These are phyloP conservation scores for Dimorphilus gyrociliatus DNA, from an alignment of 2,888 invertebrate species.

Conservation along the genomic window DNA sequence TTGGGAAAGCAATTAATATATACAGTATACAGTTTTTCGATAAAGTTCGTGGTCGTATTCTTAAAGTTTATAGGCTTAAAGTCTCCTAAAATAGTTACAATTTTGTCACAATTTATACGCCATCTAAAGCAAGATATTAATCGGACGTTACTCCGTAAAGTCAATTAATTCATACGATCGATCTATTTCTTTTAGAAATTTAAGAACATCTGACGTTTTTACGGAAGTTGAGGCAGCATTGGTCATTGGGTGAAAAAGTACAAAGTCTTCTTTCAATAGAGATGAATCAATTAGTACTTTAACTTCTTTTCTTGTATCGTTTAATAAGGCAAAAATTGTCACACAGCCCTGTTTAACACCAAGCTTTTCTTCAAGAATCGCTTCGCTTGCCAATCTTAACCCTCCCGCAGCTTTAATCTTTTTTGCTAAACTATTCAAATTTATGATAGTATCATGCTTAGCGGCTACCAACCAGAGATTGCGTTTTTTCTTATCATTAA, in stretches of 20 bases:
- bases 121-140: too few relatives aligned
- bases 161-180: too few relatives aligned
- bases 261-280: constrained; percentile 16
- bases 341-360: constrained; percentile 34
- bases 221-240: constrained; percentile 27
- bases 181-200: too few relatives aligned
- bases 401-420: constrained; percentile 24
- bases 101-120: too few relatives aligned
- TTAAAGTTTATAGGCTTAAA: too few relatives aligned
- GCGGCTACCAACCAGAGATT: constrained; percentile 28
- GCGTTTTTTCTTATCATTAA: constrained; percentile 33
- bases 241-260: constrained; percentile 32
- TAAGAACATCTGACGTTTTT: too few relatives aligned
- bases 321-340: constrained; percentile 30
- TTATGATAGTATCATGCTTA: constrained; percentile 25
- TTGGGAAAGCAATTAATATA: too few relatives aligned
- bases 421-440: constrained; percentile 28
- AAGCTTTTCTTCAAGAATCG: constrained; percentile 21
- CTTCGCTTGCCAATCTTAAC: constrained; percentile 31
- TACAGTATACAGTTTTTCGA: too few relatives aligned
- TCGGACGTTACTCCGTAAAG: too few relatives aligned
- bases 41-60: too few relatives aligned
- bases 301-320: constrained; percentile 25
- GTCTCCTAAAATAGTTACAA: too few relatives aligned
- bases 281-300: constrained; percentile 20